Base-by-base conservation (phyloP, 2,888 invertebrate species). In the Melanophora roralis region DNA sequence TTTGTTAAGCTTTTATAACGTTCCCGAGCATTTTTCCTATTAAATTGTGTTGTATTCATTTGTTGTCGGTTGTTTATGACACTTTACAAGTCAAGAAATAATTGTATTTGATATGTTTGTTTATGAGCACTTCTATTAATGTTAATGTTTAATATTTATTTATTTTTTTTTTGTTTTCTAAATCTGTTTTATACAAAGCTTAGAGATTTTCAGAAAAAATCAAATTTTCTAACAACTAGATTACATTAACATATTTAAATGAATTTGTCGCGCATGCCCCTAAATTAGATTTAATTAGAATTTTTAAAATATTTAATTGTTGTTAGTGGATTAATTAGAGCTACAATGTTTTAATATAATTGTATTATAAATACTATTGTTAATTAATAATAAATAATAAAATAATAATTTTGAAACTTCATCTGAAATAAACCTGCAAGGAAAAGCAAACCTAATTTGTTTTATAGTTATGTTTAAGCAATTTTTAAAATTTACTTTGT, bases 71-170 rank as follows among this genome's bases (percentile, higher is more conserved):
- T 55, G 49, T 78, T 74, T 78, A 69, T 65, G 68, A 57, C 7
- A 45, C 23, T 16, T 16, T 47, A 68, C 55, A 68, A 75, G 19
- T 75, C 53, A 68, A 68, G 27, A 27, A 67, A 47, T 53, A 21
- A 53, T 75, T 75, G 51, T 60, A 75, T 43, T 68, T 60, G 67
- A 75, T 67, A 75, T 68, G 45, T 60, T 68, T 68, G 45, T 62
- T 68, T 68, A 53, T 75, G 67, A 43, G 16, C 75, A 47, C 6
- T 43, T 62, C 47, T 43, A 59, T 67, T 65, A 74, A 57, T 73
- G 16, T 43, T 71, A 5, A 27, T 27, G 27, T 27, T 36, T n/a
- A n/a, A n/a, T n/a, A n/a, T n/a, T n/a, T n/a, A n/a, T n/a, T n/a
- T n/a, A n/a, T 27, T 32, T 16, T 34, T 38, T 4, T 57, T 45